Evolutionary conservation across 2,113 vertebrate species (phyloP).

Genomic region (Riparia riparia): DNA sequence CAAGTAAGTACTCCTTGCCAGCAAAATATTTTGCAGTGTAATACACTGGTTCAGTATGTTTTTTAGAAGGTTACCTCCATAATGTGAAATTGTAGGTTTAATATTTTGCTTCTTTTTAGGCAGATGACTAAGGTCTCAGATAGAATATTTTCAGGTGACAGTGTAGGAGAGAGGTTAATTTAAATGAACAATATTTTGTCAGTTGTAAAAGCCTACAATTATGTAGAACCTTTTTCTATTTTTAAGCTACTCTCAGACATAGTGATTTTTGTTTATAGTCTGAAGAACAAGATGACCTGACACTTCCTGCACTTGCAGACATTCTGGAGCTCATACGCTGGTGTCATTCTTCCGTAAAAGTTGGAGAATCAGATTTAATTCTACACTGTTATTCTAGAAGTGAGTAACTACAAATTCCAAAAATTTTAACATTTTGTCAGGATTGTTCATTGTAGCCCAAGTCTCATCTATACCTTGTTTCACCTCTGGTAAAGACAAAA

Average conservation of each 20-base stretch:
- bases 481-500: not conserved
- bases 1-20: not conserved
- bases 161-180: constrained; percentile 39
- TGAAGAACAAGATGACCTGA: constrained; percentile 53
- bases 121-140: not conserved
- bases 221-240: not conserved
- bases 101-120: constrained; percentile 15
- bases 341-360: not conserved
- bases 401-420: not conserved
- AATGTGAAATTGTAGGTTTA: constrained; percentile 12
- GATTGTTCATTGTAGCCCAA: not conserved
- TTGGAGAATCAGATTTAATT: not conserved
- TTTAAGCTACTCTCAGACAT: constrained; percentile 28
- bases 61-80: not conserved
- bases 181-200: constrained; percentile 46
- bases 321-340: not conserved
- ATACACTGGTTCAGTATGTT: not conserved
- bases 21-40: not conserved
- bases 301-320: constrained; percentile 7
- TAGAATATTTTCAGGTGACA: not conserved
- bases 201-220: constrained; percentile 38
- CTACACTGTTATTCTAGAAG: not conserved
- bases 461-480: not conserved
- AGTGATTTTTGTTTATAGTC: constrained; percentile 45
- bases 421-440: not conserved